Base-by-base conservation (phyloP, 2,113 vertebrate genomes). In the Cygnus buccinator region DNA sequence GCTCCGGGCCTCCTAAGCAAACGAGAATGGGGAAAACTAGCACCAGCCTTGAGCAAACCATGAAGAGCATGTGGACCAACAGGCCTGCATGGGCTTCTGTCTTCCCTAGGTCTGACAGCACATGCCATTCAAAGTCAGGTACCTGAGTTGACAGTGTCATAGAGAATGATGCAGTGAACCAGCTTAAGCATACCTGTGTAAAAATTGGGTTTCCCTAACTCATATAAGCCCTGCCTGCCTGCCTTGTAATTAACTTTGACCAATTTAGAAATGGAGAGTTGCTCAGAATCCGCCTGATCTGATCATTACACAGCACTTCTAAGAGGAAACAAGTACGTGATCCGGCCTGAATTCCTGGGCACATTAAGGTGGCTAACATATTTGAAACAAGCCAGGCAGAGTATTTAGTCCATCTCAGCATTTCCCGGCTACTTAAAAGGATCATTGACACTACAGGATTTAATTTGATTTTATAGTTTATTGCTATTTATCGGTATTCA, bases 401-500 rank as follows among this genome's bases (percentile, higher is more conserved):
- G 37, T 58, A 4, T 48, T 59, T 82, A 75, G 61, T 46, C 25
- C 39, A 37, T 41, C 61, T 79, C 70, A 89, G 44, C 55, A 43
- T 35, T 93, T 93, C 73, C 90, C 29, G 43, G 57, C 52, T 85
- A 6, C 46, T 20, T 58, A 23, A 62, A 66, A 87, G 12, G 43
- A 83, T 87, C 44, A 84, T 89, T 92, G 59, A 23, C 22, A 65
- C 67, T 68, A 37, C 23, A 80, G 73, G 39, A 80, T 83, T 95
- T 94, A 92, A 91, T 94, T 83, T 86, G 55, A 81, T 21, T 93
- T 94, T 94, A 86, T 67, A 61, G 62, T 39, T 95, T 94, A 91
- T 72, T 80, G 67, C 43, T 94, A 8, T 93, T 95, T 94, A 78
- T 92, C 72, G 67, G 29, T 84, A 54, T 44, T 73, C 31, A 50